Evolutionary conservation across 2,888 invertebrate genomes (phyloP), one percentile per base, ranked within the genome.

Genomic region (Druceiella hillmani): DNA sequence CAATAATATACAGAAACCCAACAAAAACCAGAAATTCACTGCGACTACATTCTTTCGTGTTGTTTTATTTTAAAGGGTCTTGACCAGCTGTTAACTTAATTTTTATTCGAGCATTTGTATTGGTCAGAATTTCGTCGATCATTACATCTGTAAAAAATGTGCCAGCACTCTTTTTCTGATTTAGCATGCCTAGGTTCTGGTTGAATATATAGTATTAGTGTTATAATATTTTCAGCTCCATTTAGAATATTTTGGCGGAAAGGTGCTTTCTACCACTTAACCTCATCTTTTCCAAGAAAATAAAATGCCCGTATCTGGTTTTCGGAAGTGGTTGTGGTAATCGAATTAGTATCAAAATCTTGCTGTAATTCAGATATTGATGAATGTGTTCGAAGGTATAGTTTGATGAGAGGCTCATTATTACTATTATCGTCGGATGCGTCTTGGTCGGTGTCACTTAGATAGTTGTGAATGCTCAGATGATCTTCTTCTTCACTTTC

Each of bases 361-460:
- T 32, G 32, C 32, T 32, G 32, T 32, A 32, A 32, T 17, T 32
- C 32, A 16, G 32, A 32, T 32, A 22, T 12, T 17, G 17, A 32
- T 20, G 25, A 27, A 14, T 30, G 35, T 27, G 25, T 14, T 13
- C 25, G 26, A 34, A 13, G 32, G 32, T 22, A 17, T 32, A 32
- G 32, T 32, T 32, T 12, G 22, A 32, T 32, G 20, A 32, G 32
- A 20, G 32, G 32, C 20, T 32, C 32, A 32, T 32, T n/a, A n/a
- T n/a, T n/a, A n/a, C n/a, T n/a, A n/a, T n/a, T n/a, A n/a, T n/a
- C n/a, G n/a, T n/a, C 36, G 22, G 36, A 36, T 12, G 27, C 36
- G 27, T 36, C 29, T 36, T 36, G 29, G 30, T 36, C 36, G 27
- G 36, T 36, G 36, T 29, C 36, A 20, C 17, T 36, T 35, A 27